Evolutionary conservation across 2,113 vertebrate genomes (phyloP).

Genomic region (Xiphophorus maculatus): DNA sequence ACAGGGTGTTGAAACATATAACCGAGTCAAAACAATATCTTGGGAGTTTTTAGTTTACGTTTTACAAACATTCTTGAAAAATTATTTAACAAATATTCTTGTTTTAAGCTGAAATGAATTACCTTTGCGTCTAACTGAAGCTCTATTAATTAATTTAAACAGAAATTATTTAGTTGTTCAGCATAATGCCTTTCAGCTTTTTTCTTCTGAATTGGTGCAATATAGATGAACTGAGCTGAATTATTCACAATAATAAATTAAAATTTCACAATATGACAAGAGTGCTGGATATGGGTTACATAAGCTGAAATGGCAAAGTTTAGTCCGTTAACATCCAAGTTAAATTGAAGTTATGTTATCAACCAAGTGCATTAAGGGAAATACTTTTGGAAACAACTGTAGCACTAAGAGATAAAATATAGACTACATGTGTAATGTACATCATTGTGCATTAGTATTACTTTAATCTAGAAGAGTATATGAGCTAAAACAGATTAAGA

Average conservation of each 20-base stretch:
- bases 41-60: not conserved
- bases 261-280: slow-evolving; percentile 5
- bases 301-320: slow-evolving; percentile 19
- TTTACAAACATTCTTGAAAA: not conserved
- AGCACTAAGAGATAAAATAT: no score
- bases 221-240: slow-evolving; percentile 1
- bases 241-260: slow-evolving; percentile 18
- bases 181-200: not conserved
- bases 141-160: not conserved
- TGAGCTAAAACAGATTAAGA: slow-evolving; percentile 21
- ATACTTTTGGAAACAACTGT: not conserved
- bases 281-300: slow-evolving; percentile 32
- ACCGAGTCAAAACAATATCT: not conserved
- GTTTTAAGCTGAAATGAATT: not conserved
- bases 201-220: not conserved
- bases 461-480: slow-evolving; percentile 1
- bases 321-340: not conserved
- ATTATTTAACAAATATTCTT: not conserved
- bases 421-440: slow-evolving; percentile 29
- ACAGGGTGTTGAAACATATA: not conserved
- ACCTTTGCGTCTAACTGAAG: not conserved
- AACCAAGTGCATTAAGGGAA: not conserved
- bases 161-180: not conserved
- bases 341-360: slow-evolving; percentile 17
- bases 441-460: slow-evolving; percentile 13